Percentiles rank a stretch among this genome's conserved stretches.
These are phyloP conservation scores for Damaliscus lunatus DNA, from an alignment of 2,113 vertebrate species.

Conservation along the genomic window DNA sequence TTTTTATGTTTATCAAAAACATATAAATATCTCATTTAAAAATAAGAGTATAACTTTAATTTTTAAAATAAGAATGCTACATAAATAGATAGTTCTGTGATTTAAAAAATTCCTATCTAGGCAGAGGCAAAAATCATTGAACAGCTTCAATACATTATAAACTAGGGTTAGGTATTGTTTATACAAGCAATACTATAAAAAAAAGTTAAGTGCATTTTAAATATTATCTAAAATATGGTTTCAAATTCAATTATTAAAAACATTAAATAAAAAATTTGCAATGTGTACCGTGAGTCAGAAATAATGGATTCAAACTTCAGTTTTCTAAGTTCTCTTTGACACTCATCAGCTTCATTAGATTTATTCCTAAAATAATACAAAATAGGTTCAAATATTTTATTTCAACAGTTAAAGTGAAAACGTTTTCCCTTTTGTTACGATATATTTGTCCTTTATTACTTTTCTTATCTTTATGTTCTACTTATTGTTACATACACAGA, in stretches of 20 bases:
- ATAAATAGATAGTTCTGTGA: background rate
- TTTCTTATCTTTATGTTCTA: background rate
- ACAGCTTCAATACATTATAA: background rate
- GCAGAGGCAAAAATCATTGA: background rate
- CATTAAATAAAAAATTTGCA: background rate
- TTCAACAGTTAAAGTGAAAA: background rate
- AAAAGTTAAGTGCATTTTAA: background rate
- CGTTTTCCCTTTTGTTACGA: background rate
- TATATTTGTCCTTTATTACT: background rate
- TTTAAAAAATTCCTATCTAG: background rate
- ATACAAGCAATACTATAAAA: background rate
- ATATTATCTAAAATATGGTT: background rate
- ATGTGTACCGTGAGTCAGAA: slow-evolving; percentile 83
- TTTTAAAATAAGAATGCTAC: background rate
- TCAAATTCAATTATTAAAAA: slow-evolving; percentile 32
- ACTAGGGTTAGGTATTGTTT: background rate
- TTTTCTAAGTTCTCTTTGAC: slow-evolving; percentile 81
- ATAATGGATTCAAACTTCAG: slow-evolving; percentile 80
- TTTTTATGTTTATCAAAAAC: slow-evolving; percentile 19
- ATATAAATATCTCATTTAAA: background rate
- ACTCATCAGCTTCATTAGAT: slow-evolving; percentile 81
- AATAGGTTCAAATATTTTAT: slow-evolving; percentile 20
- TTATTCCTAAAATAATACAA: slow-evolving; percentile 82
- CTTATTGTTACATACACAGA: background rate
- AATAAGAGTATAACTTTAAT: background rate